phyloP scores from a whole-genome alignment of 1,140 invertebrate genomes.

The Epicauta chinensis region DNA sequence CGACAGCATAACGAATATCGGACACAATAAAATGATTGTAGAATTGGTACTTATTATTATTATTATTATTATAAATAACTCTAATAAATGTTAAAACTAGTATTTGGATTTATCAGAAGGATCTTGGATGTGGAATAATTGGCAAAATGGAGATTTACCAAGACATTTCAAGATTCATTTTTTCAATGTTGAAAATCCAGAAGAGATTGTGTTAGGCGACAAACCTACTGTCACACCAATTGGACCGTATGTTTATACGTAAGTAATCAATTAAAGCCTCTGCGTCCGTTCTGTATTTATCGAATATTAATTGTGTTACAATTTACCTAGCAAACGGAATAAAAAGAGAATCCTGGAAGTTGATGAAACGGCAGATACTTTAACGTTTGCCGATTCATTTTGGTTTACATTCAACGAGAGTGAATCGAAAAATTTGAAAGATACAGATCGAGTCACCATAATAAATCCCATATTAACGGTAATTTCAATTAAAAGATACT shows the following conservation, averaged over 20 bases:
- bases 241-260: constrained; percentile 6
- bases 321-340: not conserved
- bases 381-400: not conserved
- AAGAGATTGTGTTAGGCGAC: not conserved
- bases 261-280: no score
- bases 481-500: not conserved
- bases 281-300: no score
- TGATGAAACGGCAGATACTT: not conserved
- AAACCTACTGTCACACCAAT: constrained; percentile 3
- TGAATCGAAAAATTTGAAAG: not conserved
- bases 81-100: no score
- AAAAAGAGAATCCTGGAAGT: not conserved
- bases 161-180: not conserved
- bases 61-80: no score
- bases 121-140: no score
- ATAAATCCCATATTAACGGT: not conserved
- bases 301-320: no score
- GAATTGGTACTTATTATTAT: no score
- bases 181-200: not conserved
- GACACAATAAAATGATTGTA: no score
- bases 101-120: no score
- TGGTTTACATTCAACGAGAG: not conserved
- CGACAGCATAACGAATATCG: no score
- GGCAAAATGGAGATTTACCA: not conserved
- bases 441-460: not conserved